Evolutionary conservation across 1,140 invertebrate genomes (phyloP), one percentile per base, ranked within the genome.

Genomic region (Drosophila arawakana): DNA sequence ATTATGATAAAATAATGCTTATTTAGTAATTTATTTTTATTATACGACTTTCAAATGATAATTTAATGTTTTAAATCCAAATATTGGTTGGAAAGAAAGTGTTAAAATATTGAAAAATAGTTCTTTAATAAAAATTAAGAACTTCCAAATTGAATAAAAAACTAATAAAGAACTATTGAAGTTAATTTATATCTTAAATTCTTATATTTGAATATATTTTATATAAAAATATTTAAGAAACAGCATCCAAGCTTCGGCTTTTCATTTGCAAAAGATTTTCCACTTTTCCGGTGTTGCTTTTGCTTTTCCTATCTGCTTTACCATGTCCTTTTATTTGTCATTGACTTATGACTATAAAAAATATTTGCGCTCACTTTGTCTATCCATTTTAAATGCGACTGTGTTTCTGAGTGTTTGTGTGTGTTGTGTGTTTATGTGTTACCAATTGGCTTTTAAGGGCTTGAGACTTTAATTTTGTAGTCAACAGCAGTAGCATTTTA

Each of bases 301-400:
- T 39, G 18, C 37, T 37, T 2, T 54, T 13, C 0, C 37, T 2
- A 21, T 13, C 55, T 25, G 11, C 41, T 44, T 41, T 66, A 35
- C 25, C 34, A 55, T 7, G 35, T 34, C 46, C 35, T 37, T 41
- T 43, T 59, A 41, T 66, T 83, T 79, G 44, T 55, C 60, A 59
- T n/a, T 39, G 61, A 52, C 61, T 73, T 77, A 65, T 55, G 80
- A 74, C 41, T 58, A 77, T 73, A 70, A 67, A 76, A 70, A 63
- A 81, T 75, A 75, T 60, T 57, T 70, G 52, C 43, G 37, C 60
- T 54, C 21, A 78, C 35, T 61, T 70, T 54, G 54, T 35, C 58
- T 59, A 73, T 70, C 37, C 61, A 61, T 61, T 63, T 71, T 55
- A 54, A 55, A 46, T 37, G 21, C 39, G 25, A 55, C 54, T 50